Base-by-base conservation (phyloP, 2,888 invertebrate genomes). In the Tenthredo mesomela region DNA sequence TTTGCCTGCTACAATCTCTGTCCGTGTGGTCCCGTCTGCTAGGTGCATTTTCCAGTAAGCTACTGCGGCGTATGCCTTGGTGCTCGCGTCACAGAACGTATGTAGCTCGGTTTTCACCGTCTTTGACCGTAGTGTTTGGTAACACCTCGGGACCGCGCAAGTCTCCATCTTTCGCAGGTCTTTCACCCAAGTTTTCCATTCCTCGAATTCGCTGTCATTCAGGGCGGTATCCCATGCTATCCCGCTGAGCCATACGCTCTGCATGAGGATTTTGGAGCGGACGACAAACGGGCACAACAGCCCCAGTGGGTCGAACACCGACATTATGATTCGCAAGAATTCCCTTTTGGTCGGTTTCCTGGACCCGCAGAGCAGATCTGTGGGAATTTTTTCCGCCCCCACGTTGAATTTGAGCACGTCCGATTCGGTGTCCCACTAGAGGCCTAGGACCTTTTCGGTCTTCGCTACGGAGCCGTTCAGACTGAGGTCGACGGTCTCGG, bases 201-300 rank as follows among this genome's bases (percentile, higher is more conserved):
- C 40, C 18, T 10, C 10, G 37, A 71, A 71, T 4, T 71, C 71
- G 33, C n/a, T 33, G 71, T 71, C 40, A 2, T 10, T n/a, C 7
- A 71, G 37, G 3, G n/a, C 12, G 37, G 9, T 18, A 9, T 71
- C 71, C 71, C 71, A 71, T 2, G 18, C 37, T 29, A 84, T 84
- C 2, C 71, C 75, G 75, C 50, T 84, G 50, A 47, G 47, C 84
- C 58, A 75, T 37, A 71, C 71, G 75, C 37, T 29, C 43, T 73
- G 67, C 77, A 67, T 37, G 2, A 71, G 10, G 12, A 33, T 71
- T 9, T 71, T 71, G 1, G 71, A 71, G 2, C 40, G 40, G 40
- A 40, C 7, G 3, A 40, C 40, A 5, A 40, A 40, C 5, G 40
- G 40, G 7, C 40, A 40, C 40, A 40, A 7, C 40, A 40, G 40